These are phyloP conservation scores for Capitella teleta DNA, from an alignment of 1,140 invertebrate genomes.

Conservation along the genomic window DNA sequence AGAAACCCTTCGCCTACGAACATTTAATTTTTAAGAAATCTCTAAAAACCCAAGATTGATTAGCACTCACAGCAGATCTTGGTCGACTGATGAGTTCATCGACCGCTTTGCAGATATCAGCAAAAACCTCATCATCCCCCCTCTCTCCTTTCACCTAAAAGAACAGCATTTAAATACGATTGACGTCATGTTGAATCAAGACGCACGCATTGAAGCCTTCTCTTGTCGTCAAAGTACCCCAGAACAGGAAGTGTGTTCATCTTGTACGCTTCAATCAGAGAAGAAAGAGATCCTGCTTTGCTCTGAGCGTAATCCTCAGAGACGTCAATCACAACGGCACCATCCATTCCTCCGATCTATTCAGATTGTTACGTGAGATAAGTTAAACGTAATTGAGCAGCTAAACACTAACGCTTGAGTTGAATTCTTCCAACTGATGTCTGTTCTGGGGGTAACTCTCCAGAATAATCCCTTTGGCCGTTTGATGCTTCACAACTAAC, in stretches of 20 bases:
- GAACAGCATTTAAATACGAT: neutral
- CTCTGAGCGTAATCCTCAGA: conserved; percentile 4
- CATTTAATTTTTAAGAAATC: neutral
- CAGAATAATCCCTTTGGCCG: conserved; percentile 4
- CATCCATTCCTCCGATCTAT: conserved; percentile 4
- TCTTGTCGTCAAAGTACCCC: conserved; percentile 1
- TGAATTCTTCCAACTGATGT: conserved; percentile 10
- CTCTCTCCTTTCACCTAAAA: neutral
- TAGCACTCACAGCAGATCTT: no score
- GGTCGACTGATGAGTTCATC: conserved; percentile 1
- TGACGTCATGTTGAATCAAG: no score
- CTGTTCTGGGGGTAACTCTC: conserved; percentile 4
- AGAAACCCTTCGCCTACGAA: neutral
- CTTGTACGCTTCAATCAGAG: conserved; percentile 1
- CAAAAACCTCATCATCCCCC: neutral
- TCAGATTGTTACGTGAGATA: neutral
- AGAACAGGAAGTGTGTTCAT: conserved; percentile 4
- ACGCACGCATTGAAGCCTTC: neutral
- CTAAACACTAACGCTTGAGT: conserved; percentile 6
- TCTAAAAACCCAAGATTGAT: no score
- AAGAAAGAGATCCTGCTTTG: neutral
- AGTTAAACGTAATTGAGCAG: neutral
- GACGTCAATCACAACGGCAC: conserved; percentile 5
- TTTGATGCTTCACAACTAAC: neutral
- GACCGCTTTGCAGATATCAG: neutral